Base-by-base conservation (phyloP, 2,113 vertebrate genomes). In the Calyptomena viridis region DNA sequence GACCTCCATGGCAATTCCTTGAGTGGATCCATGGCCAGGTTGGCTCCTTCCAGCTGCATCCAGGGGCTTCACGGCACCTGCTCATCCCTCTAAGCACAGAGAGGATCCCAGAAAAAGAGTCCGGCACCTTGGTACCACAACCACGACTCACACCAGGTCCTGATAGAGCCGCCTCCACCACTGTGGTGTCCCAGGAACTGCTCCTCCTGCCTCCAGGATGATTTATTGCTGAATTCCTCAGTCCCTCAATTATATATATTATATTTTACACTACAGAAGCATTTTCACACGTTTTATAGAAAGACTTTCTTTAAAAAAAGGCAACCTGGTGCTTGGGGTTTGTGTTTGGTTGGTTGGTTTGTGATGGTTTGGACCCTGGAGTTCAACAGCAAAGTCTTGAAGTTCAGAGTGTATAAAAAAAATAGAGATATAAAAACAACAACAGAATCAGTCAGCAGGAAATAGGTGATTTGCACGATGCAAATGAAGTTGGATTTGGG, bases 261-360 rank as follows among this genome's bases (percentile, higher is more conserved):
- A 77, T 19, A 93, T 58, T 39, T 87, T 76, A 93, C 72, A 92
- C 84, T n/a, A 94, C 22, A 35, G 49, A 93, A 73, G 82, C 12
- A 0, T 89, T 71, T 93, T 77, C 94, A 90, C 63, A 84, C 2
- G 0, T 74, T 86, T 80, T 71, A 88, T 73, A 96, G 77, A 95
- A 92, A 97, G 74, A 75, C 68, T 77, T 83, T 92, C 67, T 90
- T 42, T 62, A 11, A 15, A 52, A 78, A 96, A 97, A 97, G 96
- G 97, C 96, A 97, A 97, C 94, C 95, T 96, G 96, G 96, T 97
- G 93, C 35, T 87, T 67, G 59, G n/a, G 78, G 76, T 47, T 82
- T 46, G 79, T 69, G 46, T 11, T 94, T 79, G 79, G 2, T 90
- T 66, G 67, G 25, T 85, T 67, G 87, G 68, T 78, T 78, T 93